Evolutionary conservation across 2,888 invertebrate species (phyloP).

Genomic region (Gibbula magus): DNA sequence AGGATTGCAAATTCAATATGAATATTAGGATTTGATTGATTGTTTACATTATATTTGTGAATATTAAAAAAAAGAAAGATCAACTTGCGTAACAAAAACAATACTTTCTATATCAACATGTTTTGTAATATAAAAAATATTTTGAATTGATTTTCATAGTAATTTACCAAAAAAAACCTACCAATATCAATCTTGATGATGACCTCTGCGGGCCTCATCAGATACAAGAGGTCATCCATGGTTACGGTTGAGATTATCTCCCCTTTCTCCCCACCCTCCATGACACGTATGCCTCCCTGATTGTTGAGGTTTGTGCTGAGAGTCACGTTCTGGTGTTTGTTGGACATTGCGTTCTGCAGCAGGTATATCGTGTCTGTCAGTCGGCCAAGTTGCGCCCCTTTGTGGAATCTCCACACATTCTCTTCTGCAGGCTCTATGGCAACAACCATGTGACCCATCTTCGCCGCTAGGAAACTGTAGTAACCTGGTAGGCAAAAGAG

Average conservation of each 20-base stretch:
- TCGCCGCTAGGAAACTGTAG: slow-evolving; percentile 66
- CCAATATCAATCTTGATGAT: slow-evolving; percentile 66
- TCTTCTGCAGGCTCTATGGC: slow-evolving; percentile 69
- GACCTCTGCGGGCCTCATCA: slow-evolving; percentile 45
- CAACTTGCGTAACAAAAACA: no score
- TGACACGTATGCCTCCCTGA: slow-evolving; percentile 61
- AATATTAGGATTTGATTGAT: no score
- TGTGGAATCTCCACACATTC: slow-evolving; percentile 50
- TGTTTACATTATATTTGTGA: no score
- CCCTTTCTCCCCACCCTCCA: slow-evolving; percentile 27
- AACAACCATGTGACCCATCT: slow-evolving; percentile 62
- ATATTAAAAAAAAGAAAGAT: no score
- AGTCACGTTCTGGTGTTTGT: slow-evolving; percentile 47
- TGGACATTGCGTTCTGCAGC: slow-evolving; percentile 58
- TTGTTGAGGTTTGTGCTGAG: slow-evolving; percentile 54
- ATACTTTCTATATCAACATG: no score
- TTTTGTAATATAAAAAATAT: no score
- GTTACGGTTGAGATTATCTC: slow-evolving; percentile 39
- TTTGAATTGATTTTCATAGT: no score
- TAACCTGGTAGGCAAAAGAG: slow-evolving; percentile 46
- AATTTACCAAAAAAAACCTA: slow-evolving; percentile 30
- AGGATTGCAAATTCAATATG: no score
- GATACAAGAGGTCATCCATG: slow-evolving; percentile 54
- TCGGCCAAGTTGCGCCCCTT: slow-evolving; percentile 45
- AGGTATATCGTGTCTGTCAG: slow-evolving; percentile 51